These are phyloP conservation scores for Myopa testacea DNA, from an alignment of 2,888 invertebrate species.

Conservation along the genomic window DNA sequence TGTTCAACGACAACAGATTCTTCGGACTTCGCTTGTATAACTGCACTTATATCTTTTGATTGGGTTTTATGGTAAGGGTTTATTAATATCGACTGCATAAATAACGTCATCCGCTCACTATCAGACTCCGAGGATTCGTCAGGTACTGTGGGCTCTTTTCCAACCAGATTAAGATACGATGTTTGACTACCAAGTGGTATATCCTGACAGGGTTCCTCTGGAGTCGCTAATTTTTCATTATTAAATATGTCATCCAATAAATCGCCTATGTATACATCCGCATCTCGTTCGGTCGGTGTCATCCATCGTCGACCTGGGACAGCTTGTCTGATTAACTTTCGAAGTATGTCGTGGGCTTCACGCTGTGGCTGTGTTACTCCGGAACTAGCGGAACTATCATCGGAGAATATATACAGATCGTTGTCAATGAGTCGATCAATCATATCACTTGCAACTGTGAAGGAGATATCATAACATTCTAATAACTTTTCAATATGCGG, in stretches of 20 bases:
- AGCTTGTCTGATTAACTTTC: slow-evolving; percentile 57
- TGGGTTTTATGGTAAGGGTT: neutral
- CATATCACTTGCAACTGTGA: slow-evolving; percentile 50
- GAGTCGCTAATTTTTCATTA: neutral
- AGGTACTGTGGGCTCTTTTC: neutral
- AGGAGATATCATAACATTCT: slow-evolving; percentile 55
- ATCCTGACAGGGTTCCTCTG: neutral
- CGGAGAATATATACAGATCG: slow-evolving; percentile 54
- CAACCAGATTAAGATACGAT: neutral
- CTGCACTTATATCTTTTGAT: too few species aligned
- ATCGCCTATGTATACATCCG: slow-evolving; percentile 51
- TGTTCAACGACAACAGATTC: neutral
- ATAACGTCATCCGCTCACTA: slow-evolving; percentile 7
- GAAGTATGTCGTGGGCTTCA: slow-evolving; percentile 57
- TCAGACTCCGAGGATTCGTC: neutral
- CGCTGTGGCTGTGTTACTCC: slow-evolving; percentile 35
- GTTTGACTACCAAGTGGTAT: neutral
- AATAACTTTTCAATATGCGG: slow-evolving; percentile 68
- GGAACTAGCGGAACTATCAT: slow-evolving; percentile 50
- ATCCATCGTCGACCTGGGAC: slow-evolving; percentile 61
- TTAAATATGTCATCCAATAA: slow-evolving; percentile 55
- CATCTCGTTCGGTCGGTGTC: slow-evolving; percentile 53
- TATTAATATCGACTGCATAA: slow-evolving; percentile 1
- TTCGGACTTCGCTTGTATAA: neutral
- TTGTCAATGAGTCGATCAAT: slow-evolving; percentile 59